These are phyloP conservation scores for Rhinichthys osculus DNA, from an alignment of 2,797 vertebrate species.

Conservation along the genomic window DNA sequence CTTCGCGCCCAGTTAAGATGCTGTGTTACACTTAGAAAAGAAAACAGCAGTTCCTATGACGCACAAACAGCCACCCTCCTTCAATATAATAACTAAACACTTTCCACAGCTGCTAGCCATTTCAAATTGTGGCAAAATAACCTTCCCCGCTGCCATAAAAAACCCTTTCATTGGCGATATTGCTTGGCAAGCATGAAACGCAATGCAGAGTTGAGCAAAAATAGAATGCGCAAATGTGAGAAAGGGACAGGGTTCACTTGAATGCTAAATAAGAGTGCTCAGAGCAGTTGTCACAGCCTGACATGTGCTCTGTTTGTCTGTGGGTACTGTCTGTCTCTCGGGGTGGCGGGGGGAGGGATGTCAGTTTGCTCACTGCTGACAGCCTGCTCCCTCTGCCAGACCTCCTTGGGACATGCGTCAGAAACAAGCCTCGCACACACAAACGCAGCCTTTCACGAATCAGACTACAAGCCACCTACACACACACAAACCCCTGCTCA, in stretches of 20 bases:
- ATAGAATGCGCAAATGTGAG: conserved; percentile 47
- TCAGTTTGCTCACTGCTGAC: conserved; percentile 55
- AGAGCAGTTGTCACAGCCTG: conserved; percentile 56
- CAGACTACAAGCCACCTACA: conserved; percentile 30
- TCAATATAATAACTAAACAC: conserved; percentile 44
- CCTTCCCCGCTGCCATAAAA: conserved; percentile 42
- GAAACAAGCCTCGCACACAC: conserved; percentile 46
- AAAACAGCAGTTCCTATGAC: conserved; percentile 10
- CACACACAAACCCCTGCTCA: conserved; percentile 25
- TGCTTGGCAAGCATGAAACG: conserved; percentile 50
- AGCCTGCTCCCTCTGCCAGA: conserved; percentile 53
- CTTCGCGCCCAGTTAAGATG: background rate
- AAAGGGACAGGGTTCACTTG: conserved; percentile 47
- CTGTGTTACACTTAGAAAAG: conserved; percentile 2
- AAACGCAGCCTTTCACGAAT: conserved; percentile 23
- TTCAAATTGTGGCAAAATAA: conserved; percentile 26
- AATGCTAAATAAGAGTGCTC: conserved; percentile 58
- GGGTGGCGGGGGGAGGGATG: conserved; percentile 10
- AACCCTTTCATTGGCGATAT: conserved; percentile 32
- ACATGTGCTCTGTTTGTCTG: conserved; percentile 59
- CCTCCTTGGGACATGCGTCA: conserved; percentile 55
- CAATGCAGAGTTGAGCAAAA: conserved; percentile 50
- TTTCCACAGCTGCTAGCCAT: conserved; percentile 37
- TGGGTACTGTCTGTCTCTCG: conserved; percentile 66
- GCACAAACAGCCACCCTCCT: background rate